Base-by-base conservation (phyloP, 2,113 vertebrate genomes). In the Pterophyllum scalare region DNA sequence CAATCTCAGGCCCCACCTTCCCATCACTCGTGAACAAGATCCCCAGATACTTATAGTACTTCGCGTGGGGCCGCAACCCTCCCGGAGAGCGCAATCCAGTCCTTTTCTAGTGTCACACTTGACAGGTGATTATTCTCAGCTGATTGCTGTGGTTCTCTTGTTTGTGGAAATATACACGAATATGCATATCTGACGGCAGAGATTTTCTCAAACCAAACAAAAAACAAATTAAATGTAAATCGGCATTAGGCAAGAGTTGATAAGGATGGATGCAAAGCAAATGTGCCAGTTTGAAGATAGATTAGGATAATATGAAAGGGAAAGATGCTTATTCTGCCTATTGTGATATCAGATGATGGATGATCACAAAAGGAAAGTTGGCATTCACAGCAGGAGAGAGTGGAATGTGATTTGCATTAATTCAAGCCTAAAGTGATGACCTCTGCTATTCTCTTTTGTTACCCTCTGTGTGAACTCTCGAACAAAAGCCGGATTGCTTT, bases 401-500 rank as follows among this genome's bases (percentile, higher is more conserved):
- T 31, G 22, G 40, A 11, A 49, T 78, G 83, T 38, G 86, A 77
- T 81, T 81, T 79, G 77, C 65, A 67, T 88, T 81, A 22, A 38
- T 28, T 65, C 31, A 60, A 59, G 56, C 38, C 62, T 43, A n/a
- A 82, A 75, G 67, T n/a, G 57, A 62, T 19, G 67, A 87, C 84
- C 84, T 83, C 59, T 77, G 46, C 58, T 35, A 35, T 75, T 77
- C 57, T 75, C 19, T 31, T 65, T 28, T 49, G 31, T 26, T 77
- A 59, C 1, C 78, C 87, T 80, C n/a, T 5, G 5, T 17, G 9
- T 86, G 83, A 86, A 86, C 87, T 72, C 70, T 77, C 61, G 33
- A 80, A 86, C 46, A 49, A 77, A 83, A 52, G 38, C 65, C 8
- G 10, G 40, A n/a, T 46, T 26, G 7, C 81, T 87, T 80, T 87